A percentile compares a stretch with the other conserved stretches of the same genome.
phyloP scores from a whole-genome alignment of 2,797 vertebrate species.

The Trematomus bernacchii region DNA sequence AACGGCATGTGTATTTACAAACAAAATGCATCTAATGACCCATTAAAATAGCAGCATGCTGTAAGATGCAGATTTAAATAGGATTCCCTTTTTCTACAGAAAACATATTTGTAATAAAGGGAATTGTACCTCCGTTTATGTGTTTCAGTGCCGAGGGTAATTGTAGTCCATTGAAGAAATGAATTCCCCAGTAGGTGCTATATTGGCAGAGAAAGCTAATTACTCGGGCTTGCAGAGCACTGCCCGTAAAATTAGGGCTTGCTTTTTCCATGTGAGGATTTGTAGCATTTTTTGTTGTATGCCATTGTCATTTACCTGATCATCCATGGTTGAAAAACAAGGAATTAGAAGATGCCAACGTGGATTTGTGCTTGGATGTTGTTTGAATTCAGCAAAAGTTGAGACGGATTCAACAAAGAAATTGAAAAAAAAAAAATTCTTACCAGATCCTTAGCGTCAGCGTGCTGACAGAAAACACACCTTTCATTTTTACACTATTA shows the following conservation, averaged over 20 bases:
- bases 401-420: background rate
- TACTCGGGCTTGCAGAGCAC: no score
- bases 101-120: constrained; percentile 20
- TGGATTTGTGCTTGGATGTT: background rate
- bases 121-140: background rate
- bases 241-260: background rate
- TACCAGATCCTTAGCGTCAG: background rate
- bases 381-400: background rate
- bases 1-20: background rate
- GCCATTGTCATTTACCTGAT: no score
- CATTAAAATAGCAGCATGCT: background rate
- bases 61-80: constrained; percentile 6
- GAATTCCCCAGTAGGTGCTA: background rate
- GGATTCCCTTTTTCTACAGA: background rate
- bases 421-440: no score
- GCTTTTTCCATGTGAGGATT: background rate
- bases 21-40: background rate
- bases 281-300: no score
- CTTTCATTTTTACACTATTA: background rate
- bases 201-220: background rate
- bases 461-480: background rate
- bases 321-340: background rate
- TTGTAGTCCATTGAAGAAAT: background rate
- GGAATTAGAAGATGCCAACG: background rate
- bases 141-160: background rate